Evolutionary conservation across 2,113 vertebrate species (phyloP).

Genomic region (Steatornis caripensis): DNA sequence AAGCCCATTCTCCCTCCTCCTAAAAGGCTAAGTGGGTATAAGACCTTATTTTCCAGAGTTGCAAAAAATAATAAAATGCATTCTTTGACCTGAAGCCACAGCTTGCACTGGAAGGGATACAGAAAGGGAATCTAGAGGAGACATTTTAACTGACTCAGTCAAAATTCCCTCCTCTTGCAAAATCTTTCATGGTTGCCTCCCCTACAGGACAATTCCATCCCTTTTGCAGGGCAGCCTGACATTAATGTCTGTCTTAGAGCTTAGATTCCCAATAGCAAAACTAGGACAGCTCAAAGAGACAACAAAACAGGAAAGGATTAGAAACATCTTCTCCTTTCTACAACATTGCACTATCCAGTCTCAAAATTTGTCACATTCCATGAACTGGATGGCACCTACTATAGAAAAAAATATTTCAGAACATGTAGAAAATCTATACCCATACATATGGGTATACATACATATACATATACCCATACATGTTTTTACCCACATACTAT

Average conservation of each 20-base stretch:
- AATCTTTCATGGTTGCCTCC: background rate
- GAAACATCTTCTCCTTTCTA: background rate
- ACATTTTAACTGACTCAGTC: background rate
- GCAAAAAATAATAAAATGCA: background rate
- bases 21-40: background rate
- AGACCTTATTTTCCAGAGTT: background rate
- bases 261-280: background rate
- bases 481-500: background rate
- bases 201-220: background rate
- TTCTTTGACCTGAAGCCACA: background rate
- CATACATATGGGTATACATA: background rate
- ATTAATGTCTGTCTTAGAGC: background rate
- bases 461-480: background rate
- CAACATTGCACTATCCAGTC: background rate
- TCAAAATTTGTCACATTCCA: background rate
- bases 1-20: background rate
- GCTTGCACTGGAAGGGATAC: background rate
- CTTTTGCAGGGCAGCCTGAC: background rate
- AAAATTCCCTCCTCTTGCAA: background rate
- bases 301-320: background rate
- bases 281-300: rapidly evolving
- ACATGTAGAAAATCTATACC: background rate
- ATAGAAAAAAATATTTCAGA: background rate
- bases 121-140: background rate
- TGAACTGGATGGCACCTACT: background rate